Evolutionary conservation across 2,797 vertebrate genomes (phyloP).

Genomic region (Gallirallus australis): DNA sequence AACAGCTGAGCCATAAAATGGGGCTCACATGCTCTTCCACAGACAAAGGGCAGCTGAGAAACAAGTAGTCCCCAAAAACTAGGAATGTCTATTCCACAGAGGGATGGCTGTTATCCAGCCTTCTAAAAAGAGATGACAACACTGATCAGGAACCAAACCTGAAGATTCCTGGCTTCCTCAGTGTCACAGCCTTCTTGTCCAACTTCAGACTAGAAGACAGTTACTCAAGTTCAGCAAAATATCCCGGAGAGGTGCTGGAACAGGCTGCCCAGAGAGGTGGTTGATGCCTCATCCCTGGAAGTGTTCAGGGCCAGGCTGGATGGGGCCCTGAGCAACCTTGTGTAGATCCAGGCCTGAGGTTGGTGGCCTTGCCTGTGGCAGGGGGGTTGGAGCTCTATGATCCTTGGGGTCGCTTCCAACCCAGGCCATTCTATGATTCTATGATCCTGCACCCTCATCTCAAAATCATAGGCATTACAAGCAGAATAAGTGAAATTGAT

Average conservation of each 20-base stretch:
- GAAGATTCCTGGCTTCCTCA: neutral
- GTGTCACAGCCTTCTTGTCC: neutral
- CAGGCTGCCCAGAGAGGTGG: no score
- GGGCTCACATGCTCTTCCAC: fast-evolving
- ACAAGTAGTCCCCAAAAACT: neutral
- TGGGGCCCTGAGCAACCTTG: no score
- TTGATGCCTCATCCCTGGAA: no score
- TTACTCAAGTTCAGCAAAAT: neutral
- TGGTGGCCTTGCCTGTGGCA: no score
- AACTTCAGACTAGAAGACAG: neutral
- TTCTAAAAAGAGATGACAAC: neutral
- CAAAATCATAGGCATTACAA: neutral
- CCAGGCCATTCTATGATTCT: no score
- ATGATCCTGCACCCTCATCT: neutral
- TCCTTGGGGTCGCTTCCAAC: no score
- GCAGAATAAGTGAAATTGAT: neutral
- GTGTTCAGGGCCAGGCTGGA: no score
- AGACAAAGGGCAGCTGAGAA: neutral
- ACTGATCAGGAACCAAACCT: neutral
- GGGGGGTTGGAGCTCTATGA: no score
- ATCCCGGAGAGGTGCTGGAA: neutral
- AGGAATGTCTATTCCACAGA: neutral
- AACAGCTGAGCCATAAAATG: neutral
- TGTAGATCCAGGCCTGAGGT: no score
- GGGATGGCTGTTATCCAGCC: neutral